Evolutionary conservation across 2,888 invertebrate species (phyloP).

Genomic region (Drosophila subquinaria): DNA sequence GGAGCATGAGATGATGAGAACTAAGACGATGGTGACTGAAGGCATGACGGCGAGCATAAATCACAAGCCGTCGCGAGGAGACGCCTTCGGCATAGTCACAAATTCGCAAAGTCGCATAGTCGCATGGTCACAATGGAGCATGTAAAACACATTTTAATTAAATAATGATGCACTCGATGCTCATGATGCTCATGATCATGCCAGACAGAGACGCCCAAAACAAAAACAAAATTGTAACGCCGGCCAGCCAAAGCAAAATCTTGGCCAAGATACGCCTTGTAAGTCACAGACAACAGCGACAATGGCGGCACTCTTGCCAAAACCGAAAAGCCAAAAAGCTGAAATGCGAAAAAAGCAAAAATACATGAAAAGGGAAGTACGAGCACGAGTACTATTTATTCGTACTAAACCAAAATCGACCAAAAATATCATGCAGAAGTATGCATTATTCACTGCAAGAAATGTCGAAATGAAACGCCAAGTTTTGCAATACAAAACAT

Average conservation of each 20-base stretch:
- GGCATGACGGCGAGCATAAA: constrained; percentile 56
- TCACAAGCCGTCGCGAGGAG: constrained; percentile 38
- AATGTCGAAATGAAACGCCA: constrained; percentile 77
- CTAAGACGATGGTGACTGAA: constrained; percentile 30
- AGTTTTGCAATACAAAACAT: constrained; percentile 77
- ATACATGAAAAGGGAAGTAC: constrained; percentile 28
- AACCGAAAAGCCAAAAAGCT: constrained; percentile 19
- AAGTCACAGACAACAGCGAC: constrained; percentile 71
- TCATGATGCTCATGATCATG: constrained; percentile 47
- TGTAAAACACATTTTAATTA: constrained; percentile 74
- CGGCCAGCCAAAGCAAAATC: constrained; percentile 72
- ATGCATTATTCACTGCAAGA: constrained; percentile 77
- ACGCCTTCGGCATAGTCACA: constrained; percentile 1
- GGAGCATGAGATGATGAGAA: constrained; percentile 17
- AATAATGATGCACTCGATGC: constrained; percentile 47
- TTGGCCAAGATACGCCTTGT: constrained; percentile 76
- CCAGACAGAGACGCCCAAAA: constrained; percentile 43
- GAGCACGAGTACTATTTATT: neutral
- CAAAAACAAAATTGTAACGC: constrained; percentile 65
- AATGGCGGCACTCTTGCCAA: constrained; percentile 70
- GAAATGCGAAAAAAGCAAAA: constrained; percentile 12
- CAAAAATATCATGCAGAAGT: constrained; percentile 48
- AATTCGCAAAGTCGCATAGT: neutral
- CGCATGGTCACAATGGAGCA: constrained; percentile 41
- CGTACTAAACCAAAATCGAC: constrained; percentile 49